Evolutionary conservation across 2,797 vertebrate species (phyloP), one percentile per base, ranked within the genome.

Genomic region (Paguma larvata): DNA sequence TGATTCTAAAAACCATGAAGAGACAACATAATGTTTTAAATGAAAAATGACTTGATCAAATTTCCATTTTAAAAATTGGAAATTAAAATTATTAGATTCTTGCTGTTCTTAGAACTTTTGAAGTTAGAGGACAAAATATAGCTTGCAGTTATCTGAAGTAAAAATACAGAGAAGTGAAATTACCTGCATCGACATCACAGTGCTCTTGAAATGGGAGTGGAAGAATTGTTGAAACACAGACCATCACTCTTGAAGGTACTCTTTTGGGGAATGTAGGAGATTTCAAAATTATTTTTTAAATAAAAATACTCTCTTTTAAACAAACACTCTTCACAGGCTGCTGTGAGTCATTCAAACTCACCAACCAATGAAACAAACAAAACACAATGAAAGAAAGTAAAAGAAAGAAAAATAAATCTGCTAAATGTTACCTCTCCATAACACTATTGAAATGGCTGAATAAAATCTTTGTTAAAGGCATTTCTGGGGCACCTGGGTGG

Each of bases 31-130:
- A 25, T 59, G 41, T 79, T 92, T 86, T 75, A 87, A 67, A n/a
- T 72, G 51, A 46, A 80, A 87, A 75, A 48, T 25, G 11, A 87
- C 10, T 41, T 62, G 21, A 53, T 65, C 21, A 75, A 78, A 91
- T 87, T 96, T 91, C 18, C 41, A 83, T 93, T 88, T 85, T 62
- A 44, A 77, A 90, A 95, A n/a, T 19, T 72, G 4, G 21, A 92
- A 46, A 70, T 63, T 93, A 18, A 96, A 77, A 72, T 18, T 23
- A 44, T 92, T 83, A 10, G 4, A 84, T 16, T 41, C 15, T 62
- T 91, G 83, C 12, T 63, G 34, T 95, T 95, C 30, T 86, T n/a
- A 84, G 51, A 91, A 67, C 4, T n/a, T 92, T 18, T 72, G 67
- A 21, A 70, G 16, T 3, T 68, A 41, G 12, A 84, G 10, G 6